These are phyloP conservation scores for Pleuronectes platessa DNA, from an alignment of 2,113 vertebrate genomes.

Conservation along the genomic window DNA sequence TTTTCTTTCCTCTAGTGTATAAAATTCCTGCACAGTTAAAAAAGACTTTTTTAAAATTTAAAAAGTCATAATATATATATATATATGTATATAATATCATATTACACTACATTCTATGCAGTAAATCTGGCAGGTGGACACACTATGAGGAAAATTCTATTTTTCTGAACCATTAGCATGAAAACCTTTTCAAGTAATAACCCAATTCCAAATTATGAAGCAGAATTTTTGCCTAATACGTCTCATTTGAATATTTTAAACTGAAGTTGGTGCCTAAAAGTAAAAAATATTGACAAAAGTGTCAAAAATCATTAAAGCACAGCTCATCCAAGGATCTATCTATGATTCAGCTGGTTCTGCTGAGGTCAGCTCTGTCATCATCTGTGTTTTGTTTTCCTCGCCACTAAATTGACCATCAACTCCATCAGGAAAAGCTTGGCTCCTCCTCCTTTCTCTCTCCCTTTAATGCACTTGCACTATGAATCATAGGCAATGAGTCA, in stretches of 20 bases:
- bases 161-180: no score
- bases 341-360: neutral
- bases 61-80: no score
- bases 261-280: neutral
- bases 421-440: constrained; percentile 17
- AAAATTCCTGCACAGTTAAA: no score
- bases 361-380: constrained; percentile 3
- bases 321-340: neutral
- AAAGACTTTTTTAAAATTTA: no score
- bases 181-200: no score
- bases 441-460: constrained; percentile 28
- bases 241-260: neutral
- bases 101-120: no score
- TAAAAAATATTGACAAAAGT: neutral
- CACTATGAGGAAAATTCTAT: no score
- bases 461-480: constrained; percentile 30
- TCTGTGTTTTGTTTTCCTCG: constrained; percentile 6
- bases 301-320: neutral
- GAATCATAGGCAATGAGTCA: constrained; percentile 71
- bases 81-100: no score
- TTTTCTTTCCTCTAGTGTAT: no score
- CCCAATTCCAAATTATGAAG: neutral
- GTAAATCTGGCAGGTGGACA: no score
- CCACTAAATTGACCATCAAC: constrained; percentile 15
- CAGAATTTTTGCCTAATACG: neutral